Base-by-base conservation (phyloP, 2,888 invertebrate species). In the Aphrophora alni region DNA sequence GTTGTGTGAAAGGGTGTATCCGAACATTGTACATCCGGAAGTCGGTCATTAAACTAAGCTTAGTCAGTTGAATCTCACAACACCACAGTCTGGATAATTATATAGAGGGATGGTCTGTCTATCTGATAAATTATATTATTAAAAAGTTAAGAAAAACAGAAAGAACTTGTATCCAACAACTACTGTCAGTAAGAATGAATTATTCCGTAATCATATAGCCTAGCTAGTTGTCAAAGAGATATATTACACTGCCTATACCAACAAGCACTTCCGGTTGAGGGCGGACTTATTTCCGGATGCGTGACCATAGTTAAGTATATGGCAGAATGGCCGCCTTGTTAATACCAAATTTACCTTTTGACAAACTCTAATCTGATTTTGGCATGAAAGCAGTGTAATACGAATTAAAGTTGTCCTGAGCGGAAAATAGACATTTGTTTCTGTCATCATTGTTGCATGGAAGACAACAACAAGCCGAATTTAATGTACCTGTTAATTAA, bases 151-250 rank as follows among this genome's bases (percentile, higher is more conserved):
- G 21, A 59, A 59, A 59, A n/a, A 59, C n/a, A 59, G 21, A 59
- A 59, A 59, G 14, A 59, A 59, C 59, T 21, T 10, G 59, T 59
- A 33, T 8, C 5, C 33, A 33, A 8, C 33, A 33, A 33, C 33
- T 33, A 59, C 59, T 59, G 59, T 59, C 59, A 59, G 59, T 21
- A 59, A 59, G 59, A 21, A 59, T 59, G 59, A 21, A 59, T 59
- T 59, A 59, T 59, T 59, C 59, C 21, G 59, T 59, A 59, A 59
- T 59, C 59, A 59, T 14, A 59, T 21, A 21, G 59, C 59, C 59
- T 59, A 59, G 59, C 59, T 59, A 59, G 59, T 59, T 59, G 59
- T 59, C 59, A 59, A 59, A 59, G 59, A 59, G 59, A 59, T 59
- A 59, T 59, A 59, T 59, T 59, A 59, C 59, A 21, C n/a, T 21